Evolutionary conservation across 2,888 invertebrate species (phyloP), one percentile per base, ranked within the genome.

Genomic region (Nesidiocoris tenuis): DNA sequence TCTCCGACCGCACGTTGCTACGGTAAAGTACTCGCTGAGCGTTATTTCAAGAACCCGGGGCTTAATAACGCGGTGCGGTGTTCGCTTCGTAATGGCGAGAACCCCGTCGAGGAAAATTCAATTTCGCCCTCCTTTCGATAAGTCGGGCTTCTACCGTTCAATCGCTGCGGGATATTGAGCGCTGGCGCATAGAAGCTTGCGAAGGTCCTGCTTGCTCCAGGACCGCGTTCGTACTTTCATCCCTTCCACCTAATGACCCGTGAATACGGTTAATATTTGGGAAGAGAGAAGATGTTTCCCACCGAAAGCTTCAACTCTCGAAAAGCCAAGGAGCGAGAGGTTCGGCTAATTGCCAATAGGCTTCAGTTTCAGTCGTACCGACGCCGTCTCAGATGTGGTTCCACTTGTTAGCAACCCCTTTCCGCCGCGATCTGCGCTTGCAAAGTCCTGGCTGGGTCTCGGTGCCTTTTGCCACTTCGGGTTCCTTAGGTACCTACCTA

Each of bases 281-380:
- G 70, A 18, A 39, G 39, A 39, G 39, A 39, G 39, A 19, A 25
- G 70, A 70, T 70, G 59, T 70, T 70, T 59, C 70, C 24, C 18
- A 24, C 39, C 39, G 70, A 70, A 59, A 70, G 70, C 57, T 70
- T 24, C 24, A 70, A 70, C 57, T 59, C 59, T 24, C 12, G 39
- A 39, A 39, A 39, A 39, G 39, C 39, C 39, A 55, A 22, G 56
- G 21, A 19, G 70, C 5, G 59, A 18, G 7, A 19, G 63, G 70
- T 23, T 70, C 24, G 25, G 24, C 70, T 70, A 70, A 70, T 70
- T 70, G 70, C 70, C 59, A 70, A 70, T 70, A 70, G 59, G 70
- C 70, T 70, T 70, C 59, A 24, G 70, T 70, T 70, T 59, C 70
- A 22, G 22, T 55, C 56, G 70, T 39, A 39, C 39, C 39, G 12